A percentile compares a stretch with the other conserved stretches of the same genome.
Evolutionary conservation across 2,888 invertebrate genomes (phyloP).

Genomic region (Zhengitettix transpicula): DNA sequence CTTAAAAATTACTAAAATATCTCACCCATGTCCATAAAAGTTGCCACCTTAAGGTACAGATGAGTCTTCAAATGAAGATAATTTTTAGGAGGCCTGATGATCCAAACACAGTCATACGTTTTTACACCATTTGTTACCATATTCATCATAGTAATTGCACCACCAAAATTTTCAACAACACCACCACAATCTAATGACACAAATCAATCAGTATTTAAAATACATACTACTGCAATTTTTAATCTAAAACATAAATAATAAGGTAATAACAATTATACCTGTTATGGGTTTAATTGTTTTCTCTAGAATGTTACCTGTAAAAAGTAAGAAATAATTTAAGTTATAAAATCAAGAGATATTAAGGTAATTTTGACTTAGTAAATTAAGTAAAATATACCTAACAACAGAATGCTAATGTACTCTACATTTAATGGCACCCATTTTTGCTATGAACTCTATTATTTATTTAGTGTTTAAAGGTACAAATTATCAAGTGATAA

Average conservation of each 20-base stretch:
- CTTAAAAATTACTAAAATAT: background rate
- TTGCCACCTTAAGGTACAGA: conserved; percentile 40
- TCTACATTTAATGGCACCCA: too few relatives aligned
- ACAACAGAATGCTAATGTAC: too few relatives aligned
- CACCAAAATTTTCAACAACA: conserved; percentile 49
- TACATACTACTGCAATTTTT: conserved; percentile 13
- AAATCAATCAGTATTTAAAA: conserved; percentile 11
- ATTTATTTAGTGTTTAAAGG: too few relatives aligned
- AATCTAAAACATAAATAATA: background rate
- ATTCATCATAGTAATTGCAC: conserved; percentile 59
- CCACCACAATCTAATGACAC: conserved; percentile 43
- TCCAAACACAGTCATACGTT: conserved; percentile 53
- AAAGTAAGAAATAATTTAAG: background rate
- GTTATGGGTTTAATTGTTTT: conserved; percentile 15
- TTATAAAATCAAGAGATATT: too few relatives aligned
- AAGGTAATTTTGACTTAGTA: too few relatives aligned
- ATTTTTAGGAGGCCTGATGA: conserved; percentile 45
- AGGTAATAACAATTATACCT: conserved; percentile 11
- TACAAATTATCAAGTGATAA: too few relatives aligned
- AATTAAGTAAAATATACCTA: too few relatives aligned
- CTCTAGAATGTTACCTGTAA: conserved; percentile 13
- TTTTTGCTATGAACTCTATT: too few relatives aligned
- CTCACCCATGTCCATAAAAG: conserved; percentile 39
- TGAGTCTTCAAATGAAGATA: conserved; percentile 49
- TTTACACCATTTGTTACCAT: conserved; percentile 36